Evolutionary conservation across 2,888 invertebrate species (phyloP).

Genomic region (Dolichopus griseipennis): DNA sequence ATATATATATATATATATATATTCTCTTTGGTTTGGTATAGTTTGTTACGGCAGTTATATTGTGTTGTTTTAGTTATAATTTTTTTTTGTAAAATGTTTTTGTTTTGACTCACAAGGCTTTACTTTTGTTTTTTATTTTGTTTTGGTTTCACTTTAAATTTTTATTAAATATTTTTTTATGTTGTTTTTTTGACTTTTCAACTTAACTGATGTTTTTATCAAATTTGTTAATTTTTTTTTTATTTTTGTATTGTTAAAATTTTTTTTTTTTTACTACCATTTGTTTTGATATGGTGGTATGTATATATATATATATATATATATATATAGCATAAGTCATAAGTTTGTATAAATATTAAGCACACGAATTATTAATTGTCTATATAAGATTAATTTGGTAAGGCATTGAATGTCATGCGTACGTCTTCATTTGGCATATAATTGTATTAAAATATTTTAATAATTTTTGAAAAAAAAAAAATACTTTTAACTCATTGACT

Average conservation of each 20-base stretch:
- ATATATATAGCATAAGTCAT: background rate
- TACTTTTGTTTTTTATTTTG: too few relatives aligned
- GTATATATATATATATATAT: too few relatives aligned
- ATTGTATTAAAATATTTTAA: background rate
- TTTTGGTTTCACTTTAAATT: background rate
- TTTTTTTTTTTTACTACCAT: too few relatives aligned
- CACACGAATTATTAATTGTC: background rate
- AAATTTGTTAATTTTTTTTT: background rate
- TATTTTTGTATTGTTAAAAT: background rate
- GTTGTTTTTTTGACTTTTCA: background rate
- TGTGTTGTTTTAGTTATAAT: background rate
- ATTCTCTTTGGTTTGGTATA: too few relatives aligned
- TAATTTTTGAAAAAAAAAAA: background rate
- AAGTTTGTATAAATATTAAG: background rate
- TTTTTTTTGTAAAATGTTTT: background rate
- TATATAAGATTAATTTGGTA: background rate
- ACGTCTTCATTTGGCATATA: conserved; percentile 2
- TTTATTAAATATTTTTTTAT: background rate
- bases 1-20: too few relatives aligned
- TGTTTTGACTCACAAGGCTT: background rate
- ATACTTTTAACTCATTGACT: background rate
- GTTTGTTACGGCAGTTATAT: too few relatives aligned
- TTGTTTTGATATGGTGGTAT: background rate
- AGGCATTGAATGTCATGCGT: background rate
- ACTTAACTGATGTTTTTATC: background rate